Evolutionary conservation across 2,888 invertebrate species (phyloP), one percentile per base, ranked within the genome.

Genomic region (Hipparchia sbordonii): DNA sequence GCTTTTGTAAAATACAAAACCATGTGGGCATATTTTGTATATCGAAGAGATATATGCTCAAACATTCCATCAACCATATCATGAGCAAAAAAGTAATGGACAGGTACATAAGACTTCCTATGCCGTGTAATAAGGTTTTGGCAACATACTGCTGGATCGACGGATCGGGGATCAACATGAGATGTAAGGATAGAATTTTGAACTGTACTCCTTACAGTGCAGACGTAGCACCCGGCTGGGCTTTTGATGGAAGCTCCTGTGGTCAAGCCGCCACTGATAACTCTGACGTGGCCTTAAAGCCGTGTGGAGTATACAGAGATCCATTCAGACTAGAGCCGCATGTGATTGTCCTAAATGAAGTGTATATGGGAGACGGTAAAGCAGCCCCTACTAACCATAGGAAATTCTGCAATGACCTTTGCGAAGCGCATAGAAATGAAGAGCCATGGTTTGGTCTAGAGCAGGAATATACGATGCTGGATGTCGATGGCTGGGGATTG

Each of bases 381-480:
- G 97, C 98, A 9, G 96, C 96, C 48, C 86, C 85, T 1, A 94
- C 97, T 2, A 98, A 98, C 85, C 94, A 97, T 79, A 95, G 98
- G 77, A 91, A 94, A 77, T 90, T 90, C 59, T 97, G 97, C 82
- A 89, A 95, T 61, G 96, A 97, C 77, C 96, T 96, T 3, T 96
- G 96, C 93, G 95, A 95, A 77, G 91, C 95, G 69, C 96, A 96
- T 52, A 94, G 94, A 75, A 95, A 95, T 4, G 93, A 95, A 68
- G 95, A 96, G 70, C 98, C 98, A 2, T 98, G 98, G 98, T 98
- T 98, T 86, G 98, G 98, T 4, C 96, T 98, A 80, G 98, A 98
- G 87, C 98, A 98, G 89, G 98, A 98, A 84, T 98, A 98, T 87
- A 97, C 98, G 2, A 95, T 98, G 85, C 89, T 98, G 57, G 98